Conservation (phyloP, 2,797 vertebrate genomes). For the Karalla daura region DNA sequence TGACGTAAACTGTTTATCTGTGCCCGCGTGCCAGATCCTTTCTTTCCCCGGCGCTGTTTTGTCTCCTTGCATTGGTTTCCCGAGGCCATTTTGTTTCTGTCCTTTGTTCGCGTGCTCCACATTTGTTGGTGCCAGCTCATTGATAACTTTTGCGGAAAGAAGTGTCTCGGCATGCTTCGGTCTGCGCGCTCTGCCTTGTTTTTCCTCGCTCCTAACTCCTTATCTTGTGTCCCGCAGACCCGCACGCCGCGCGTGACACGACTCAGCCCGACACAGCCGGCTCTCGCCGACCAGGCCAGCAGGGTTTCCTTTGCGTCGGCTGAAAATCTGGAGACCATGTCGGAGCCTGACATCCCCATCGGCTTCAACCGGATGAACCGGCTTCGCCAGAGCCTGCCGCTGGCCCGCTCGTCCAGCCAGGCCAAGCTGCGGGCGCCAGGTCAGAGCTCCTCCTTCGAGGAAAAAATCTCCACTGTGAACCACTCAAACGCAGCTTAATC, state of each 20-base stretch:
- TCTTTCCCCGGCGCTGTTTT: constrained; percentile 5
- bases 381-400: constrained; percentile 95
- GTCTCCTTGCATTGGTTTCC: constrained; percentile 37
- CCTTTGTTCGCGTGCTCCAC: constrained; percentile 3
- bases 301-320: constrained; percentile 94
- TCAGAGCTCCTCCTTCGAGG: constrained; percentile 53
- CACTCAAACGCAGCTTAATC: not conserved
- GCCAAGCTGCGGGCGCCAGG: constrained; percentile 95
- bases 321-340: constrained; percentile 96
- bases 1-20: constrained; percentile 30
- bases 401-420: constrained; percentile 95
- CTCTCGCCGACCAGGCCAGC: constrained; percentile 91
- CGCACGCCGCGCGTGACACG: constrained; percentile 81
- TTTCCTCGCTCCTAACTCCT: not conserved
- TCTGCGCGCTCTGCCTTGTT: not conserved
- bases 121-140: constrained; percentile 8
- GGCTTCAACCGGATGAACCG: constrained; percentile 97
- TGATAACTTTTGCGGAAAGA: constrained; percentile 8
- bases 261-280: constrained; percentile 89
- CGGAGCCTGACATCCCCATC: constrained; percentile 91
- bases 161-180: not conserved
- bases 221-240: constrained; percentile 60
- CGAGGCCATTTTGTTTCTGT: not conserved
- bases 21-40: constrained; percentile 27
- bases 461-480: not conserved